These are phyloP conservation scores for Neoaliturus tenellus DNA, from an alignment of 2,888 invertebrate species.

Conservation along the genomic window DNA sequence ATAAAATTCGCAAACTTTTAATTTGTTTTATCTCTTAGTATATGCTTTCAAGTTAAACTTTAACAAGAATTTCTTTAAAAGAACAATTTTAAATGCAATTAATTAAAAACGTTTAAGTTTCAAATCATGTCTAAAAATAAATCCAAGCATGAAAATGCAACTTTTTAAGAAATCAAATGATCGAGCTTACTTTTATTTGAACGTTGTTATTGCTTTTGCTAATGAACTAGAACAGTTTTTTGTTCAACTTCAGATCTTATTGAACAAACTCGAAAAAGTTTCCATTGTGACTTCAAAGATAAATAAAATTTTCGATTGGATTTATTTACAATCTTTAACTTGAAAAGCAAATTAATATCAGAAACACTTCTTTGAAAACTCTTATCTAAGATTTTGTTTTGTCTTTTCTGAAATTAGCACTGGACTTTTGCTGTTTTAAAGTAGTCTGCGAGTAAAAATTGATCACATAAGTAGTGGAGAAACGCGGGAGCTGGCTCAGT, in stretches of 20 bases:
- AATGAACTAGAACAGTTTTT: neutral
- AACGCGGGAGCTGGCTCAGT: too few relatives aligned
- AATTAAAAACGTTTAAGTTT: too few relatives aligned
- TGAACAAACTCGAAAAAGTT: slow-evolving; percentile 8
- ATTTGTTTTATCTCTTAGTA: too few relatives aligned
- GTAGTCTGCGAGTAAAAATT: too few relatives aligned
- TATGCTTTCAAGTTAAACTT: too few relatives aligned
- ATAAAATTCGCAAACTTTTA: too few relatives aligned
- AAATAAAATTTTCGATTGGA: neutral
- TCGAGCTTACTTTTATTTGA: slow-evolving; percentile 13
- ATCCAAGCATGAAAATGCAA: too few relatives aligned
- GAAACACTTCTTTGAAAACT: neutral
- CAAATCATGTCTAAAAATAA: too few relatives aligned
- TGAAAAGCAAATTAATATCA: neutral
- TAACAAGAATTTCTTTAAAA: too few relatives aligned
- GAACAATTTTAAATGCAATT: too few relatives aligned
- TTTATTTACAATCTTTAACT: neutral
- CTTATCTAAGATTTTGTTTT: neutral
- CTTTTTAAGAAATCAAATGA: neutral
- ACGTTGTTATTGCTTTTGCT: slow-evolving; percentile 12
- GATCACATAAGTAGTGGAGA: too few relatives aligned
- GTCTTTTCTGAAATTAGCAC: neutral
- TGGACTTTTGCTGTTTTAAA: too few relatives aligned
- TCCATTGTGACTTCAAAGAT: slow-evolving; percentile 10
- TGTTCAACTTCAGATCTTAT: slow-evolving; percentile 30